phyloP scores from a whole-genome alignment of 2,113 vertebrate genomes.

The Acinonyx jubatus region DNA sequence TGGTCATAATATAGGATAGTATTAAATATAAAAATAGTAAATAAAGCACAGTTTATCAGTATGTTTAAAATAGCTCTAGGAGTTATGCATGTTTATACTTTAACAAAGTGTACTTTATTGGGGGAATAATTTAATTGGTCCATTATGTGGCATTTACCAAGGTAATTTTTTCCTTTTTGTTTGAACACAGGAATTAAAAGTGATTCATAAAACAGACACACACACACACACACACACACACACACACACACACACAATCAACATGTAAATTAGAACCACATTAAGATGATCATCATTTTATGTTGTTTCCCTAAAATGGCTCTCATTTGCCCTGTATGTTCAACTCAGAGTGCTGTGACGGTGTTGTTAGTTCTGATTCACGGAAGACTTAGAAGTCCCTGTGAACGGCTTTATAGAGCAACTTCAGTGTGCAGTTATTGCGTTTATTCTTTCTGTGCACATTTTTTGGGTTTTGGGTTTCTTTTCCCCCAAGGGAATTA shows the following conservation, averaged over 20 bases:
- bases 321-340: slow-evolving; percentile 34
- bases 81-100: background rate
- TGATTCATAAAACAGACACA: slow-evolving; percentile 1
- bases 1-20: background rate
- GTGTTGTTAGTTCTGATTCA: background rate
- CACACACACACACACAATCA: slow-evolving; percentile 34
- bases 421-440: background rate
- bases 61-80: background rate
- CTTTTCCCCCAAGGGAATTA: background rate
- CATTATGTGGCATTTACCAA: slow-evolving; percentile 62
- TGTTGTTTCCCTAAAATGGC: background rate
- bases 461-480: background rate
- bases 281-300: background rate
- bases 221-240: slow-evolving; percentile 39
- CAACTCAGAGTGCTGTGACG: background rate
- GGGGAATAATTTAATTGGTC: slow-evolving; percentile 50
- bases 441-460: background rate
- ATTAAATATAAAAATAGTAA: background rate
- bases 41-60: background rate
- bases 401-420: background rate
- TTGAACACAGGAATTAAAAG: slow-evolving; percentile 64
- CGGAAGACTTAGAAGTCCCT: background rate
- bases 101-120: slow-evolving; percentile 7
- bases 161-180: slow-evolving; percentile 49
- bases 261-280: slow-evolving; percentile 21